Percentiles rank a stretch among this genome's conserved stretches.
Evolutionary conservation across 2,113 vertebrate genomes (phyloP).

Genomic region (Tragelaphus imberbis): DNA sequence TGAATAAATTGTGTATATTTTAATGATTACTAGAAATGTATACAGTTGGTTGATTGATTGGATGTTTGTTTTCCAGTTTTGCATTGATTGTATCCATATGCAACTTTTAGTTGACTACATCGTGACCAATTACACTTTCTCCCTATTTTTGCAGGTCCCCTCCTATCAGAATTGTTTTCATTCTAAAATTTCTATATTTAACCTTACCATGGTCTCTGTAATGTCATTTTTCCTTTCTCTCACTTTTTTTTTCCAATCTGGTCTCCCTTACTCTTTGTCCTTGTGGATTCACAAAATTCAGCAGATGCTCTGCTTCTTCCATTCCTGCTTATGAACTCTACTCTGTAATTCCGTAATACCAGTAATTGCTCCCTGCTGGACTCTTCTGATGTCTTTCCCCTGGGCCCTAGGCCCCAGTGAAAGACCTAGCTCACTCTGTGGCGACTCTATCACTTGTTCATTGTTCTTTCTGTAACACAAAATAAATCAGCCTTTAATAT

Average conservation of each 20-base stretch:
- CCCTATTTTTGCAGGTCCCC: not conserved
- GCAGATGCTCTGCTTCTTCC: not conserved
- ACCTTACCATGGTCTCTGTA: not conserved
- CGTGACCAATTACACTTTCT: not conserved
- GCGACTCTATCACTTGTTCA: not conserved
- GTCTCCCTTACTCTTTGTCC: not conserved
- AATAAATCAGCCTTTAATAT: not conserved
- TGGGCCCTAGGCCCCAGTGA: not conserved
- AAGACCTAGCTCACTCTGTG: not conserved
- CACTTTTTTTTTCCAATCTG: not conserved
- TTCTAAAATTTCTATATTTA: not conserved
- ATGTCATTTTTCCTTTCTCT: not conserved
- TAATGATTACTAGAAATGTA: not conserved
- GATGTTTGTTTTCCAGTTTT: not conserved
- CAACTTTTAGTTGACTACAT: not conserved
- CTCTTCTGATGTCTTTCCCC: not conserved
- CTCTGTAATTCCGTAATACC: not conserved
- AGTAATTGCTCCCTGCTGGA: rapidly evolving
- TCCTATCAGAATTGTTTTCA: not conserved
- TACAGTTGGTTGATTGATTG: not conserved
- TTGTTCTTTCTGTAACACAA: not conserved
- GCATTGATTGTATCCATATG: not conserved
- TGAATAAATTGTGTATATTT: not conserved
- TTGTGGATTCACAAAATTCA: not conserved
- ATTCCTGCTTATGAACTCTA: not conserved